Evolutionary conservation across 2,888 invertebrate species (phyloP).

Genomic region (Orthosia cruda): DNA sequence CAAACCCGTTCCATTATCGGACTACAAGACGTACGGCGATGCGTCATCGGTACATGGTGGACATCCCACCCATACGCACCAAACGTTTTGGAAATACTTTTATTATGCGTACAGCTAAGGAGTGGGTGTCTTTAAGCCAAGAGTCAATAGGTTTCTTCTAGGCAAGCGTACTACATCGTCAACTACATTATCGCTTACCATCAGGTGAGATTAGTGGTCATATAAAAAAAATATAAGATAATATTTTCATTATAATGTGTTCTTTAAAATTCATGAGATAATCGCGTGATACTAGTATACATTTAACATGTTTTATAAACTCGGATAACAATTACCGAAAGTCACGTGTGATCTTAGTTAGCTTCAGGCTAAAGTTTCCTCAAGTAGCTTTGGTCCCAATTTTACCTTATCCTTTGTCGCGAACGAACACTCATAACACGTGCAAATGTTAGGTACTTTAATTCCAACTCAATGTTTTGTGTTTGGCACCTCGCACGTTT

Average conservation of each 20-base stretch:
- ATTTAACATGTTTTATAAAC: neutral
- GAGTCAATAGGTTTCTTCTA: no score
- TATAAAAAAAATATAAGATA: neutral
- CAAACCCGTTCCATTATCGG: no score
- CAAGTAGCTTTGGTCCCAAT: conserved; percentile 7
- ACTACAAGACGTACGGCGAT: no score
- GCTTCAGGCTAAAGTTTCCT: conserved; percentile 4
- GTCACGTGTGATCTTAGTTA: conserved; percentile 10
- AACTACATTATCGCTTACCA: no score
- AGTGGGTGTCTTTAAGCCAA: no score
- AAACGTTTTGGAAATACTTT: no score
- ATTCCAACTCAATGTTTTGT: conserved; percentile 5
- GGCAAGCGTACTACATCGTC: no score
- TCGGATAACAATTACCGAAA: neutral
- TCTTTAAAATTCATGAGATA: conserved; percentile 3
- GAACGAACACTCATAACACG: conserved; percentile 23
- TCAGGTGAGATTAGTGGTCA: no score
- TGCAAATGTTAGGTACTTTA: conserved; percentile 14
- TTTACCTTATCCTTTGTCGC: conserved; percentile 1
- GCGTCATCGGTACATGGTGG: no score
- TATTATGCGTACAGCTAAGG: no score
- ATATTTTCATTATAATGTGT: conserved; percentile 3
- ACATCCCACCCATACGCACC: no score
- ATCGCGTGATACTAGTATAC: neutral
- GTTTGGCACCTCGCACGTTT: conserved; percentile 11